These are phyloP conservation scores for Subanguina moxae DNA, from an alignment of 1,140 invertebrate species.

Conservation along the genomic window DNA sequence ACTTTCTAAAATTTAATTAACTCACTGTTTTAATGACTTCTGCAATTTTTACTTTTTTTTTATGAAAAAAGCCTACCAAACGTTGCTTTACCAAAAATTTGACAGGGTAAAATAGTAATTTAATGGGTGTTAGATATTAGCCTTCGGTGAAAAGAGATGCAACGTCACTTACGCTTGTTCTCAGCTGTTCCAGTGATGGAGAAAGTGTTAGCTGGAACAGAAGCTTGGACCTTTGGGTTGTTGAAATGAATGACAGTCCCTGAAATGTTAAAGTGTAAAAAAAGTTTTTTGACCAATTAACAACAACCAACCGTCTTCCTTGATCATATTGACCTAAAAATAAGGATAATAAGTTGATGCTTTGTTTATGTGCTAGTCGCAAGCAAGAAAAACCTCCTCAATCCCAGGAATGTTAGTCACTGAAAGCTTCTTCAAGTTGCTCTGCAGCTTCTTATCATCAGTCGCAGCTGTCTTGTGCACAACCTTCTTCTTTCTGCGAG, in stretches of 20 bases:
- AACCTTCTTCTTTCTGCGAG: constrained; percentile 99
- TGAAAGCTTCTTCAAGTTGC: constrained; percentile 90
- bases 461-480: constrained; percentile 95
- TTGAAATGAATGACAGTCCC: constrained; percentile 94
- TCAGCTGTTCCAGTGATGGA: constrained; percentile 96
- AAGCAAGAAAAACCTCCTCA: constrained; percentile 71
- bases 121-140: too few species aligned
- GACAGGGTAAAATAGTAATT: neutral
- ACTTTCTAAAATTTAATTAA: constrained; percentile 2
- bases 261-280: neutral
- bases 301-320: constrained; percentile 80
- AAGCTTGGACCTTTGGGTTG: constrained; percentile 98
- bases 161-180: constrained; percentile 63
- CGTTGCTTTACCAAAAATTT: too few species aligned
- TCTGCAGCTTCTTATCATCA: constrained; percentile 98
- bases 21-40: too few species aligned
- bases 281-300: neutral
- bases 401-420: constrained; percentile 97
- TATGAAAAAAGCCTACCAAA: too few species aligned
- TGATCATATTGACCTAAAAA: constrained; percentile 83
- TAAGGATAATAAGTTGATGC: too few species aligned
- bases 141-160: too few species aligned
- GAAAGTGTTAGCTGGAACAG: constrained; percentile 85
- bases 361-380: too few species aligned
- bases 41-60: too few species aligned